Conservation (phyloP, 2,797 vertebrate species). For the Spatula clypeata region DNA sequence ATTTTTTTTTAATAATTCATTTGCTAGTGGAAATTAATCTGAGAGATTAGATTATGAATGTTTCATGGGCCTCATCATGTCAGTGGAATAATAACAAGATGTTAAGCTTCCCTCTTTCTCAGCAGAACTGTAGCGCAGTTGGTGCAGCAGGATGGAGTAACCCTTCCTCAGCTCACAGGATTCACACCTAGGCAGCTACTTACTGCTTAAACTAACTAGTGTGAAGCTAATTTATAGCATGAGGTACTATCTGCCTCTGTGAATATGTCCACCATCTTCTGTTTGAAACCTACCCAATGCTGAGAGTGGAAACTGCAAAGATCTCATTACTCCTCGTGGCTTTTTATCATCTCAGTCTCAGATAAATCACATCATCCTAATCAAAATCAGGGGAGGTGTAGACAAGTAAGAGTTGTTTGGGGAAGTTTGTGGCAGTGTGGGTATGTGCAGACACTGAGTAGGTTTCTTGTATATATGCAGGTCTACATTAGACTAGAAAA, state of each 20-base stretch:
- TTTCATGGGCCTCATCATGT: background rate
- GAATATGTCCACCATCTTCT: fast-evolving
- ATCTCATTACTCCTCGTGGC: background rate
- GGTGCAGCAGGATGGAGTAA: background rate
- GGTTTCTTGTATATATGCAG: background rate
- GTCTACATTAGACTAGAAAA: background rate
- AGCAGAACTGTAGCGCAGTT: fast-evolving
- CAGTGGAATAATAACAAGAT: background rate
- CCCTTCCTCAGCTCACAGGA: fast-evolving
- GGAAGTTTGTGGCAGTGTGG: background rate
- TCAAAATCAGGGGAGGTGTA: background rate
- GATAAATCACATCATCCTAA: background rate
- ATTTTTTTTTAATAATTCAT: background rate
- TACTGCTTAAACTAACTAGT: background rate
- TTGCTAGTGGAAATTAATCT: background rate
- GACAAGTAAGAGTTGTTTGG: background rate
- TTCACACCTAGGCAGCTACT: no score
- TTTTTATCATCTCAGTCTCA: no score
- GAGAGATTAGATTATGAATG: background rate
- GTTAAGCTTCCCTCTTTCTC: background rate
- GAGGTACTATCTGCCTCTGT: background rate
- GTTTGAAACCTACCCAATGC: background rate
- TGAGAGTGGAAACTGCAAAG: background rate
- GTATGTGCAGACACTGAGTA: background rate
- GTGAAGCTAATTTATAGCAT: background rate